Evolutionary conservation across 2,888 invertebrate species (phyloP).

Genomic region (Autographa gamma): DNA sequence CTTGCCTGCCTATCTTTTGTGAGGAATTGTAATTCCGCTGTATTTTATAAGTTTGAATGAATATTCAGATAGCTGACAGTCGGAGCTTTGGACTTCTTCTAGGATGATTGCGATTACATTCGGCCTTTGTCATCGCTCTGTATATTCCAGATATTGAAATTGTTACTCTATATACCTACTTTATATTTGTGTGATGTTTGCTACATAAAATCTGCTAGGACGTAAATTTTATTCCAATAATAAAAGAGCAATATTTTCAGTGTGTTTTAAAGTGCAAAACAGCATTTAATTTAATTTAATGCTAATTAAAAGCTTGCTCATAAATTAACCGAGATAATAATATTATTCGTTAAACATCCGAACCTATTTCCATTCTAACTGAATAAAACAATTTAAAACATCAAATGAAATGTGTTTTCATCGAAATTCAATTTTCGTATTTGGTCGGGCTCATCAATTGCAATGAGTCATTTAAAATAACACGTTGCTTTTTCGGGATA

Average conservation of each 20-base stretch:
- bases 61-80: constrained; percentile 47
- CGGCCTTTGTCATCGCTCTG: not conserved
- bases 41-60: constrained; percentile 54
- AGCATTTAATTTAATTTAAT: constrained; percentile 5
- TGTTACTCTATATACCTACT: not conserved
- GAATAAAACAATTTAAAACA: constrained; percentile 17
- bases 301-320: constrained; percentile 10
- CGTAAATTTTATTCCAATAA: not conserved
- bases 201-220: too few species aligned
- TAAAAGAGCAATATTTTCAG: constrained; percentile 11
- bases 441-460: constrained; percentile 59
- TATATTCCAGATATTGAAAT: constrained; percentile 1
- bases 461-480: constrained; percentile 60
- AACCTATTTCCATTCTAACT: constrained; percentile 16
- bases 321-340: constrained; percentile 15
- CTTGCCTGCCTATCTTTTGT: constrained; percentile 70
- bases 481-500: not conserved
- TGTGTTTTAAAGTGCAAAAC: constrained; percentile 7
- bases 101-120: constrained; percentile 10
- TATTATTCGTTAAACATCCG: constrained; percentile 8
- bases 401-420: constrained; percentile 31
- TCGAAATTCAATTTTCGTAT: constrained; percentile 56
- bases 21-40: constrained; percentile 67
- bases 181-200: too few species aligned
- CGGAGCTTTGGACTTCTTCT: constrained; percentile 17